Evolutionary conservation across 2,888 invertebrate species (phyloP).

Genomic region (Hesperia comma): DNA sequence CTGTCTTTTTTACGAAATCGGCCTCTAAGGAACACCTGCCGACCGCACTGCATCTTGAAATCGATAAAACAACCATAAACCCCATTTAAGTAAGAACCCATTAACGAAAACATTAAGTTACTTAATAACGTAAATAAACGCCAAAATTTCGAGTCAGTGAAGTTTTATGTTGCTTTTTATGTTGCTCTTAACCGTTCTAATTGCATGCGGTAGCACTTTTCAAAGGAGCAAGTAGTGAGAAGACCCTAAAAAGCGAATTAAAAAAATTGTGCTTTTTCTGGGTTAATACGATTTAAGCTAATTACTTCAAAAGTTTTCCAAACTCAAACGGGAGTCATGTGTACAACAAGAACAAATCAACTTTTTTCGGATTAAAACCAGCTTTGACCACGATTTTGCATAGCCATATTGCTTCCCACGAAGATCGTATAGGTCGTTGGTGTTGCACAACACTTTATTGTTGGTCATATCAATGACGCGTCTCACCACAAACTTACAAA

Average conservation of each 20-base stretch:
- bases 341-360: neutral
- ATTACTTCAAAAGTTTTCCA: no score
- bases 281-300: no score
- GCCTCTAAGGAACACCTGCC: slow-evolving; percentile 52
- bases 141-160: slow-evolving; percentile 46
- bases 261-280: slow-evolving; percentile 46
- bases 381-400: slow-evolving; percentile 15
- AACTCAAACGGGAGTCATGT: no score
- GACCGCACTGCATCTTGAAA: slow-evolving; percentile 50
- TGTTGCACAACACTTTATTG: slow-evolving; percentile 27
- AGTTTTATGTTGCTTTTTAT: slow-evolving; percentile 31
- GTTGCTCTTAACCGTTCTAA: neutral
- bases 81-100: slow-evolving; percentile 67
- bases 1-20: slow-evolving; percentile 17
- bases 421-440: slow-evolving; percentile 15
- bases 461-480: neutral
- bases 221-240: no score
- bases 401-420: slow-evolving; percentile 33
- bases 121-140: slow-evolving; percentile 56
- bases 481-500: neutral
- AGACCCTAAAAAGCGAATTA: slow-evolving; percentile 46
- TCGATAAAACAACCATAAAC: slow-evolving; percentile 57
- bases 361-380: neutral
- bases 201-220: no score
- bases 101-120: slow-evolving; percentile 66